Evolutionary conservation across 2,113 vertebrate genomes (phyloP).

Genomic region (Cottus gobio): DNA sequence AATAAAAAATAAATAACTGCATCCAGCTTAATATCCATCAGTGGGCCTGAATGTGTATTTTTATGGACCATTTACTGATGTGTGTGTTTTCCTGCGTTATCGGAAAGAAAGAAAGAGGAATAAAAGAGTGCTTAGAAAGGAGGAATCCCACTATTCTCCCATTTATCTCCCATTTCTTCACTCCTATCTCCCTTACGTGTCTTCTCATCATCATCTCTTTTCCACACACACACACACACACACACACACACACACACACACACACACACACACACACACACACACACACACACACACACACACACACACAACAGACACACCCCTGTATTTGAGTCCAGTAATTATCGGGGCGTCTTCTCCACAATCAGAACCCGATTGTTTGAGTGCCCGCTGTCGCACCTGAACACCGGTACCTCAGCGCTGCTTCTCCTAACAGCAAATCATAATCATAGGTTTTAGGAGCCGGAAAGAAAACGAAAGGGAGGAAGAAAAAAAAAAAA

Average conservation of each 20-base stretch:
- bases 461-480: constrained; percentile 47
- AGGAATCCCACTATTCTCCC: constrained; percentile 15
- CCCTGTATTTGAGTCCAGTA: constrained; percentile 37
- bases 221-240: neutral
- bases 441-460: constrained; percentile 62
- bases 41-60: neutral
- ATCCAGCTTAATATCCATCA: neutral
- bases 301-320: constrained; percentile 41
- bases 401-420: constrained; percentile 23
- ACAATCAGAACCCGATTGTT: constrained; percentile 62
- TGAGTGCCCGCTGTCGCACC: neutral
- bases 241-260: neutral
- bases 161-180: neutral
- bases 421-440: constrained; percentile 45
- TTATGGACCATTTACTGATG: neutral
- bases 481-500: neutral
- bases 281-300: too few species aligned
- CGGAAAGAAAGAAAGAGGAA: neutral
- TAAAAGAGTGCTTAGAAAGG: neutral
- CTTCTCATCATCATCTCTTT: constrained; percentile 28
- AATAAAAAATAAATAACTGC: neutral
- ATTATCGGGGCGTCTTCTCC: constrained; percentile 8
- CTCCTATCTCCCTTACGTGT: neutral
- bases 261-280: too few species aligned
- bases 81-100: neutral